Evolutionary conservation across 2,113 vertebrate genomes (phyloP).

Genomic region (Prietella phreatophila): DNA sequence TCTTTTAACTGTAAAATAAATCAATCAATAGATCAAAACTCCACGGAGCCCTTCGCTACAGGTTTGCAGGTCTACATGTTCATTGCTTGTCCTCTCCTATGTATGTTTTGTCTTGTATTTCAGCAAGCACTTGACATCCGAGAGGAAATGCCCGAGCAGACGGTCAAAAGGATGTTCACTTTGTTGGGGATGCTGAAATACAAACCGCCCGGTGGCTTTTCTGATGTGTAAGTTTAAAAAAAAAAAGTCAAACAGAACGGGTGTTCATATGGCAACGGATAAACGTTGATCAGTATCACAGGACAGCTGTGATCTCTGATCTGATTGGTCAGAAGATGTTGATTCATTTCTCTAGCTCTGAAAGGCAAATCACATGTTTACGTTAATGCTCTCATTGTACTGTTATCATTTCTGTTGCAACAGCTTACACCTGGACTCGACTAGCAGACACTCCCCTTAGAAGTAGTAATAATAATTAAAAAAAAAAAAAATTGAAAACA

Average conservation of each 20-base stretch:
- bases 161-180: constrained; percentile 86
- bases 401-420: background rate
- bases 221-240: constrained; percentile 79
- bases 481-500: background rate
- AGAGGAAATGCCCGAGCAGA: constrained; percentile 94
- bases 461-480: background rate
- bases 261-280: background rate
- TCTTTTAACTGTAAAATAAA: background rate
- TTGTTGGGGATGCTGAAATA: constrained; percentile 93
- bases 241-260: background rate
- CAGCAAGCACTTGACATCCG: constrained; percentile 93
- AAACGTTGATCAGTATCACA: background rate
- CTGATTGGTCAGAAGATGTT: background rate
- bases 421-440: background rate
- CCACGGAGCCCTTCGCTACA: background rate
- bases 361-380: background rate
- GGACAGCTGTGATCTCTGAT: background rate
- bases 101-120: constrained; percentile 14
- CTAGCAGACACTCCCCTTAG: background rate
- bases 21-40: background rate
- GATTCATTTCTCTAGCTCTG: background rate
- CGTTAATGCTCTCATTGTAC: background rate
- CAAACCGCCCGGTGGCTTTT: constrained; percentile 79
- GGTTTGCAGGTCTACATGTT: background rate
- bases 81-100: background rate